Evolutionary conservation across 92 coral and sea anemone species (phyloP).

Genomic region (Palythoa grandis): DNA sequence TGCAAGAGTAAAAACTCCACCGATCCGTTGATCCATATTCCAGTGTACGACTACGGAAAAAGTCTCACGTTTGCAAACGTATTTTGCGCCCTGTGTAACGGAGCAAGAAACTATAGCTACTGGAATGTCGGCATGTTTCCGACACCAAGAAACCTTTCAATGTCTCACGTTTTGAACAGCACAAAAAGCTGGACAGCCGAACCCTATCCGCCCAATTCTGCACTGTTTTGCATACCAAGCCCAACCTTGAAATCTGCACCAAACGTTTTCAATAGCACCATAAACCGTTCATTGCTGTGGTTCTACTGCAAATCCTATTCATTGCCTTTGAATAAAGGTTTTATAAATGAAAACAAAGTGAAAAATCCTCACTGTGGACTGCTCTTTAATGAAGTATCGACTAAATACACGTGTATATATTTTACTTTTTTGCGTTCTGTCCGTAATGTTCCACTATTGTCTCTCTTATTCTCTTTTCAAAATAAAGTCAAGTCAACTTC

Average conservation of each 20-base stretch:
- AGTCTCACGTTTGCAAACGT: no score
- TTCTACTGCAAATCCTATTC: background rate
- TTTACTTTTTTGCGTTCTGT: no score
- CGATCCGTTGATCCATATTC: no score
- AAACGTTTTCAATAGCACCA: background rate
- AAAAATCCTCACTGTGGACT: conserved; percentile 15
- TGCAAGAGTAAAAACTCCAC: no score
- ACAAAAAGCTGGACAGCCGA: background rate
- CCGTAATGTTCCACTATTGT: no score
- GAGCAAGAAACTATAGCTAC: conserved; percentile 6
- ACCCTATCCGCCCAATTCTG: background rate
- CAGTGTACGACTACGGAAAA: no score
- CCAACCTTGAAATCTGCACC: background rate
- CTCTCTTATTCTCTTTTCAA: no score
- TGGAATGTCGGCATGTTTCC: background rate
- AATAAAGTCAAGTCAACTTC: background rate
- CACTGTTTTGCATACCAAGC: background rate
- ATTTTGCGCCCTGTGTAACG: no score
- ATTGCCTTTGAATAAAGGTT: background rate
- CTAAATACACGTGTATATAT: background rate
- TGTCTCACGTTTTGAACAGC: background rate
- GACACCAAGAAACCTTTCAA: background rate
- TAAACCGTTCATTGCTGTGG: background rate
- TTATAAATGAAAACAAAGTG: background rate
- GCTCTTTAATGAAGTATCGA: background rate